Percentiles rank a stretch among this genome's conserved stretches.
Evolutionary conservation across 1,140 invertebrate species (phyloP).

Genomic region (Zaprionus vittiger): DNA sequence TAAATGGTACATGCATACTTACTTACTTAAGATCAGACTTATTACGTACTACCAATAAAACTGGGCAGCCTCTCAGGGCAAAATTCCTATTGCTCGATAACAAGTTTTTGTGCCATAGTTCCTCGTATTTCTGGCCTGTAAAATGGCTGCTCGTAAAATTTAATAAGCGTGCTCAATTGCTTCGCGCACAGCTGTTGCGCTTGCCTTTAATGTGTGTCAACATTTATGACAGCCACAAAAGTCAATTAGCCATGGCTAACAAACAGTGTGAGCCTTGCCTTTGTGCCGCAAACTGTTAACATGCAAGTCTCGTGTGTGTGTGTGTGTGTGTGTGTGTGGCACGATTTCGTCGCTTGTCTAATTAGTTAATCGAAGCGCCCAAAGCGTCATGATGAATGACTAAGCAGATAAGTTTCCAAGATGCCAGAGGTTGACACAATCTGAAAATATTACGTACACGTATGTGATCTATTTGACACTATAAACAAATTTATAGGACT

Average conservation of each 20-base stretch:
- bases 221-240: constrained; percentile 72
- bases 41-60: not conserved
- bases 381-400: constrained; percentile 54
- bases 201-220: constrained; percentile 61
- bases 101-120: not conserved
- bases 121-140: constrained; percentile 35
- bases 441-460: not conserved
- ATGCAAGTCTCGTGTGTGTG: not conserved
- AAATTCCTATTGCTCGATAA: not conserved
- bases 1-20: not conserved
- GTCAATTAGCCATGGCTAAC: constrained; percentile 61
- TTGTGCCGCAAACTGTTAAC: not conserved
- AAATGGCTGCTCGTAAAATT: constrained; percentile 58
- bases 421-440: not conserved
- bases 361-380: constrained; percentile 57
- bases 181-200: constrained; percentile 52
- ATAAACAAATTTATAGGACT: not conserved
- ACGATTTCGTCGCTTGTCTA: constrained; percentile 16
- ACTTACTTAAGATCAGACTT: not conserved
- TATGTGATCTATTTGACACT: not conserved
- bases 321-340: not conserved
- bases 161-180: constrained; percentile 55
- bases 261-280: constrained; percentile 13
- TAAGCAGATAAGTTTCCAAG: constrained; percentile 24
- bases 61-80: not conserved